Evolutionary conservation across 1,140 invertebrate species (phyloP).

Genomic region (Drosophila parvula): DNA sequence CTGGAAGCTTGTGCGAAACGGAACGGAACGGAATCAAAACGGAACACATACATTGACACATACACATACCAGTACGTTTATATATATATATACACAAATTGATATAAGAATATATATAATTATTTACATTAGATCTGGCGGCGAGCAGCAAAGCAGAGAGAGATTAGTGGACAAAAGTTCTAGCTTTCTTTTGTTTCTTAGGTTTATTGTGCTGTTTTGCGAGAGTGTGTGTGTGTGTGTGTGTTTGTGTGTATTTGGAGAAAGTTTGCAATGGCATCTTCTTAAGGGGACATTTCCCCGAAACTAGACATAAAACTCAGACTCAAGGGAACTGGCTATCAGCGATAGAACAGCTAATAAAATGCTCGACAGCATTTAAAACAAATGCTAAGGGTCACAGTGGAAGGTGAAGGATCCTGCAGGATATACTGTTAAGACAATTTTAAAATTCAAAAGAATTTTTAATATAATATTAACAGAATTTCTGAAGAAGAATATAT

Average conservation of each 20-base stretch:
- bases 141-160: slow-evolving; percentile 35
- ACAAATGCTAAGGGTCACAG: slow-evolving; percentile 1
- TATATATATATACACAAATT: slow-evolving; percentile 8
- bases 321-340: slow-evolving; percentile 6
- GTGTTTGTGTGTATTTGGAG: neutral
- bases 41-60: slow-evolving; percentile 35
- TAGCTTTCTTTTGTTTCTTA: slow-evolving; percentile 26
- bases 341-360: slow-evolving; percentile 11
- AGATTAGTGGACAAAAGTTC: slow-evolving; percentile 33
- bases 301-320: slow-evolving; percentile 35
- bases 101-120: slow-evolving; percentile 22
- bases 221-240: slow-evolving; percentile 17
- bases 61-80: slow-evolving; percentile 36
- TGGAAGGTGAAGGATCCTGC: neutral
- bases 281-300: neutral
- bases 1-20: slow-evolving; percentile 38
- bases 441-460: neutral
- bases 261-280: slow-evolving; percentile 29
- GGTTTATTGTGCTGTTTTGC: slow-evolving; percentile 13
- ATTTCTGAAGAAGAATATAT: neutral
- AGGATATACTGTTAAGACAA: neutral
- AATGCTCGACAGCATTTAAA: slow-evolving; percentile 1
- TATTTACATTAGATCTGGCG: slow-evolving; percentile 42
- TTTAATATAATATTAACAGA: too few species aligned
- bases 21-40: slow-evolving; percentile 32